A percentile compares a stretch with the other conserved stretches of the same genome.
phyloP scores from a whole-genome alignment of 2,113 vertebrate genomes.

The Myrmecobius fasciatus region DNA sequence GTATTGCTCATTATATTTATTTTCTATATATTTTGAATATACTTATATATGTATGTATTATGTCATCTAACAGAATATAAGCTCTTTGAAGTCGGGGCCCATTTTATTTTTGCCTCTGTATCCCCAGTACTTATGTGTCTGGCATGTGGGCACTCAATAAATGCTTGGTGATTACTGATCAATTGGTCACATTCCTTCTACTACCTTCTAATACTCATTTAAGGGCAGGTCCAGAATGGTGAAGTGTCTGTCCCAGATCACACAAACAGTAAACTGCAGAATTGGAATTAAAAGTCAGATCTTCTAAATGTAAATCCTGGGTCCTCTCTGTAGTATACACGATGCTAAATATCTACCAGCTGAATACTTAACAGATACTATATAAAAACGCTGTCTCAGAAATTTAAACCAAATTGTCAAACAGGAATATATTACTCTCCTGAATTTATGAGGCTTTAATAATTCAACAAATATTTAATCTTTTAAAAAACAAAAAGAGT shows the following conservation, averaged over 20 bases:
- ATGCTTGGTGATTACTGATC: not conserved
- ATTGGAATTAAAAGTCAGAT: not conserved
- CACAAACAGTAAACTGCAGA: not conserved
- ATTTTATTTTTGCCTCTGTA: not conserved
- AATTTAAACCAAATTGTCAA: not conserved
- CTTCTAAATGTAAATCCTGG: not conserved
- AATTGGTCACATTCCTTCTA: not conserved
- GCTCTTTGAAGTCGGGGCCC: not conserved
- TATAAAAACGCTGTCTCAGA: not conserved
- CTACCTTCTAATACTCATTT: not conserved
- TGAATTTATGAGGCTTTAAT: not conserved
- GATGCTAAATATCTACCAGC: not conserved
- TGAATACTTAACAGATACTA: not conserved
- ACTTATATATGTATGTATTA: not conserved
- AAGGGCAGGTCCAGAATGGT: not conserved
- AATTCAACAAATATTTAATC: not conserved
- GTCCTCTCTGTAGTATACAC: not conserved
- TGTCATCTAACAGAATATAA: not conserved
- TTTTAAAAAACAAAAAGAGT: too few species aligned
- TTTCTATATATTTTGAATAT: not conserved
- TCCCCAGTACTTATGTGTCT: not conserved
- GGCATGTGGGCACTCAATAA: not conserved
- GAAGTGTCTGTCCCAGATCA: not conserved
- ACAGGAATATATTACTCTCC: not conserved
- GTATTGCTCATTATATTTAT: not conserved